These are phyloP conservation scores for Osedax fenrisi DNA, from an alignment of 2,888 invertebrate species.

Conservation along the genomic window DNA sequence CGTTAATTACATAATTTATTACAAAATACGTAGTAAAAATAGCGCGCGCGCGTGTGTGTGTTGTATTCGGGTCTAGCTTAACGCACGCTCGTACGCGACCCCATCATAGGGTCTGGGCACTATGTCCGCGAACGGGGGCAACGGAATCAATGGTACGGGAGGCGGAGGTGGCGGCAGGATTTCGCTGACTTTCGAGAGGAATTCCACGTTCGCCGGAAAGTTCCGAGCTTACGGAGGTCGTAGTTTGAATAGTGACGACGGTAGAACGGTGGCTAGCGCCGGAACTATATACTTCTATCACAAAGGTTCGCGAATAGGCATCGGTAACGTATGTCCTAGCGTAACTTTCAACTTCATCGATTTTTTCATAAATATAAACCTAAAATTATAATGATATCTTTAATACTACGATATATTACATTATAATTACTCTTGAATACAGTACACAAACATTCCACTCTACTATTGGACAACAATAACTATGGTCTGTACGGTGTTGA, in stretches of 20 bases:
- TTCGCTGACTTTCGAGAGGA: conserved; percentile 34
- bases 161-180: conserved; percentile 41
- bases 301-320: conserved; percentile 35
- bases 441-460: conserved; percentile 39
- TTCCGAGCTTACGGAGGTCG: conserved; percentile 38
- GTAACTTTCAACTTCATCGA: too few species aligned
- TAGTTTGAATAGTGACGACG: not conserved
- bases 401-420: too few species aligned
- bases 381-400: too few species aligned
- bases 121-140: conserved; percentile 36
- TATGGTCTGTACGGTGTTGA: conserved; percentile 35
- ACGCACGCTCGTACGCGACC: too few species aligned
- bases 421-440: too few species aligned
- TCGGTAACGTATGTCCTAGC: not conserved
- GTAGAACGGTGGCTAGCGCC: conserved; percentile 38
- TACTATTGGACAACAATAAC: conserved; percentile 39
- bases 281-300: conserved; percentile 41
- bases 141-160: conserved; percentile 39
- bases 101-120: too few species aligned
- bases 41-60: too few species aligned
- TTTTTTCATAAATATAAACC: too few species aligned
- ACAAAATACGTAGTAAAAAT: too few species aligned
- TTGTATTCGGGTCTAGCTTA: too few species aligned
- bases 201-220: conserved; percentile 26
- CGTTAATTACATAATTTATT: too few species aligned